A percentile compares a stretch with the other conserved stretches of the same genome.
These are phyloP conservation scores for Micrasema minimum DNA, from an alignment of 1,140 invertebrate genomes.

Conservation along the genomic window DNA sequence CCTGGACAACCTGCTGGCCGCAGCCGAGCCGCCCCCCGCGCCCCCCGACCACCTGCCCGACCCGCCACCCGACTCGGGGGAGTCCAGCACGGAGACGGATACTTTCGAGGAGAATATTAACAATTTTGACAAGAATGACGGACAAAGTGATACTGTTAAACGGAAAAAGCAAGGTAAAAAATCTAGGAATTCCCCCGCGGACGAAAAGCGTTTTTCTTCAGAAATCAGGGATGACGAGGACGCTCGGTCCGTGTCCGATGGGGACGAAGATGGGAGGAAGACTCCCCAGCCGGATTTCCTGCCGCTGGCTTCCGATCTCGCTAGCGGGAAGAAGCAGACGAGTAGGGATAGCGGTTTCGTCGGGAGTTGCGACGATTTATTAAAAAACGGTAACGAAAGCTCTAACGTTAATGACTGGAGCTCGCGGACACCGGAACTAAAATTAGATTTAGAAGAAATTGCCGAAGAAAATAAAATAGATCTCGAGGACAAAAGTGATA, in stretches of 20 bases:
- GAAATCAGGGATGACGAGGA: constrained; percentile 66
- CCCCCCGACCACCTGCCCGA: constrained; percentile 59
- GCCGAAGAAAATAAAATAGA: constrained; percentile 66
- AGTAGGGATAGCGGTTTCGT: constrained; percentile 88
- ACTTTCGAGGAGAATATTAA: constrained; percentile 74
- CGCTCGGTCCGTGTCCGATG: constrained; percentile 73
- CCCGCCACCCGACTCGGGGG: constrained; percentile 72
- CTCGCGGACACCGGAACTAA: constrained; percentile 66
- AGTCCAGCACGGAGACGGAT: constrained; percentile 81
- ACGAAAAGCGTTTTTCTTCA: constrained; percentile 64
- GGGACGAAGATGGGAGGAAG: constrained; percentile 70
- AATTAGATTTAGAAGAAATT: constrained; percentile 69
- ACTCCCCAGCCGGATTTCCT: constrained; percentile 73
- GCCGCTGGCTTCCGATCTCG: constrained; percentile 65
- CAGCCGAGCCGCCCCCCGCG: constrained; percentile 66
- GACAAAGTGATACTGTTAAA: constrained; percentile 85
- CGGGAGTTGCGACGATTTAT: constrained; percentile 86
- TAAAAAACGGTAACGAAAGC: constrained; percentile 74
- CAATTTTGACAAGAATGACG: constrained; percentile 74
- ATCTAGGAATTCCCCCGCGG: constrained; percentile 68
- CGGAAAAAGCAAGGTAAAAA: constrained; percentile 80
- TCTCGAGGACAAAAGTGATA: constrained; percentile 61
- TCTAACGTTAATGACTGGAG: constrained; percentile 63
- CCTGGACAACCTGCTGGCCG: constrained; percentile 77
- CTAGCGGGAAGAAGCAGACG: constrained; percentile 75